Percentiles rank a stretch among this genome's conserved stretches.
Evolutionary conservation across 2,888 invertebrate genomes (phyloP).

Genomic region (Aspidapion aeneum): DNA sequence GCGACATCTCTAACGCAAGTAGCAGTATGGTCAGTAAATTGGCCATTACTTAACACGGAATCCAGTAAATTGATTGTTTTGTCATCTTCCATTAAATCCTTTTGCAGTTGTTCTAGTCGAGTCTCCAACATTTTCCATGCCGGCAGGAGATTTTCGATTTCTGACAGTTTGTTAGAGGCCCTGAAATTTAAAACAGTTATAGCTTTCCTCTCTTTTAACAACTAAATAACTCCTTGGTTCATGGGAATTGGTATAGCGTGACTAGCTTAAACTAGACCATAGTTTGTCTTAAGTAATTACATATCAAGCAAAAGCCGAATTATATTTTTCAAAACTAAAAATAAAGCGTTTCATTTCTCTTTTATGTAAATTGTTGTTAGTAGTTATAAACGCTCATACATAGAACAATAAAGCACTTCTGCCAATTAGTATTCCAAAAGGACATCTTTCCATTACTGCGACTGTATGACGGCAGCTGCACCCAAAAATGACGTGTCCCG

Average conservation of each 20-base stretch:
- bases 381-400: not conserved
- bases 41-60: conserved; percentile 46
- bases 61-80: conserved; percentile 55
- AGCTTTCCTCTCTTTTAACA: too few species aligned
- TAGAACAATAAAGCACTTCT: conserved; percentile 23
- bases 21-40: conserved; percentile 51
- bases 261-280: too few species aligned
- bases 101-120: conserved; percentile 72
- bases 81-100: conserved; percentile 70
- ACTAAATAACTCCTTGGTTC: too few species aligned
- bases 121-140: conserved; percentile 76
- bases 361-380: not conserved
- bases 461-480: conserved; percentile 44
- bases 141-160: conserved; percentile 66
- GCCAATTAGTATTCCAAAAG: conserved; percentile 34
- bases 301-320: not conserved
- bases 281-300: not conserved
- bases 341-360: not conserved
- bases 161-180: conserved; percentile 67
- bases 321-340: not conserved
- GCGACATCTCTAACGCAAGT: conserved; percentile 57
- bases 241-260: too few species aligned
- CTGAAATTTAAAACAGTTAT: too few species aligned
- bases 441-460: conserved; percentile 30
- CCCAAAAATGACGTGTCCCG: conserved; percentile 41